Evolutionary conservation across 2,797 vertebrate genomes (phyloP), one percentile per base, ranked within the genome.

Genomic region (Periophthalmus magnuspinnatus): DNA sequence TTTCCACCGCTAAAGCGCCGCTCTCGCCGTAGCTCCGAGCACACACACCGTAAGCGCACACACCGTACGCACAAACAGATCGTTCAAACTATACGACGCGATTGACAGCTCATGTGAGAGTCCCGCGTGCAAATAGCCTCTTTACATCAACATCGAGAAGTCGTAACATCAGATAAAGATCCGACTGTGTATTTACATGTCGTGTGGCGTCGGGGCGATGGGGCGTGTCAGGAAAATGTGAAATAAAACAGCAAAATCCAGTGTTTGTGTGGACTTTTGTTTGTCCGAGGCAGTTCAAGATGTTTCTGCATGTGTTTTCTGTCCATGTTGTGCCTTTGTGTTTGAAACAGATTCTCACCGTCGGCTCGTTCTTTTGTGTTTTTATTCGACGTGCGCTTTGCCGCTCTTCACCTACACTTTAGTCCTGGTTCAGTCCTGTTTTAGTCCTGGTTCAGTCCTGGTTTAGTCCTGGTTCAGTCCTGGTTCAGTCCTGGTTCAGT

Each of bases 1-100:
- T 72, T 74, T 72, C 63, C 71, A 72, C 48, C 63, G 45, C 62
- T 48, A 58, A 70, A 60, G 34, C 16, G 28, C 34, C 2, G 2
- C 64, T 48, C 54, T 63, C 57, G 48, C 52, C 11, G 32, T 38
- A 56, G 34, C 6, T 33, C n/a, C 33, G 8, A 9, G 19, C 21
- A 45, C 6, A 41, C 41, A 58, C 65, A 13, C 33, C 60, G 32
- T 63, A 28, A n/a, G 19, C 21, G 45, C 6, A 41, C 41, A 58
- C 65, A 13, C 33, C 60, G 32, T 63, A 28, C n/a, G 47, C 24
- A 38, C n/a, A 58, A 17, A 52, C 57, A 24, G 2, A 62, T 6
- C 11, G 54, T 59, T 69, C 55, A 22, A 11, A 38, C 36, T 17
- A 32, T 17, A 24, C 13, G 19, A 38, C 33, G n/a, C 22, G 50